phyloP scores from a whole-genome alignment of 92 coral and sea anemone genomes.

The Muricea muricata region DNA sequence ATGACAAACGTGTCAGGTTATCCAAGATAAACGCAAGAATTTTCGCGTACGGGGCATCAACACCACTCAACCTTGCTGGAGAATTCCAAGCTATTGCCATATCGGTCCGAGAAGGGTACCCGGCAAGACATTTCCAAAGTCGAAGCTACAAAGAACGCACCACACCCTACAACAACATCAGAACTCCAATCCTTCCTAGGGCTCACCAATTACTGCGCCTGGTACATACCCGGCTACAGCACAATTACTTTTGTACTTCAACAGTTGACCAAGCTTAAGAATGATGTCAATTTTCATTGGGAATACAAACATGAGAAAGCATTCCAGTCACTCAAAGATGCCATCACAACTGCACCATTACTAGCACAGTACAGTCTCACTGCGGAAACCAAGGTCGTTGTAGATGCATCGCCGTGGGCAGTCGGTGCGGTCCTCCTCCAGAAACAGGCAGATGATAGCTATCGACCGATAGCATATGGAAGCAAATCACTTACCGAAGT shows the following conservation, averaged over 20 bases:
- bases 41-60: constrained; percentile 35
- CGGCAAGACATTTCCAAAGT: constrained; percentile 49
- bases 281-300: constrained; percentile 52
- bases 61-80: constrained; percentile 44
- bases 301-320: constrained; percentile 36
- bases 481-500: constrained; percentile 34
- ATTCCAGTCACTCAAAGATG: constrained; percentile 42
- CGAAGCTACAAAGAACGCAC: constrained; percentile 50
- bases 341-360: constrained; percentile 43
- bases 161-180: constrained; percentile 52
- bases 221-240: constrained; percentile 63
- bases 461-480: constrained; percentile 46
- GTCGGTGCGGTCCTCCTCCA: constrained; percentile 54
- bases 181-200: constrained; percentile 62
- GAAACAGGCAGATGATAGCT: constrained; percentile 29
- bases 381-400: constrained; percentile 37
- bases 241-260: constrained; percentile 50
- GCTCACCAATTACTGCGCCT: constrained; percentile 34
- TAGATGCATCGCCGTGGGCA: constrained; percentile 64
- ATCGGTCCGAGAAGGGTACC: constrained; percentile 61
- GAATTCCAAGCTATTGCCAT: constrained; percentile 57
- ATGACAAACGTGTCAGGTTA: neutral
- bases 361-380: constrained; percentile 61
- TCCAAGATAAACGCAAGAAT: constrained; percentile 10
- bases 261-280: constrained; percentile 49